Evolutionary conservation across 2,113 vertebrate genomes (phyloP).

Genomic region (Halichoeres trimaculatus): DNA sequence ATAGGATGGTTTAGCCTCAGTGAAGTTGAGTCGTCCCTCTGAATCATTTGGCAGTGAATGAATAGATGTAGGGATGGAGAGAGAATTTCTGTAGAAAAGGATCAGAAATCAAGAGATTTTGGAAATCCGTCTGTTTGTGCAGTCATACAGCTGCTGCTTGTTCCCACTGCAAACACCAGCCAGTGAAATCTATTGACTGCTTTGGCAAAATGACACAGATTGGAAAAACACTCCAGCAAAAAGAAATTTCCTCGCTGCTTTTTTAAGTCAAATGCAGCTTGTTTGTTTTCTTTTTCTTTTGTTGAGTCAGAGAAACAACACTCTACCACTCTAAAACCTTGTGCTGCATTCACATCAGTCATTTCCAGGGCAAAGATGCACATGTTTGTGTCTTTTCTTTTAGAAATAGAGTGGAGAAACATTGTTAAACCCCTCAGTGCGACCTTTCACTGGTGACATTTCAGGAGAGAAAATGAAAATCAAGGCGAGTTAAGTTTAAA

Average conservation of each 20-base stretch:
- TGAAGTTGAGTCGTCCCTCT: neutral
- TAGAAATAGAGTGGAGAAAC: neutral
- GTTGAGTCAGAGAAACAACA: neutral
- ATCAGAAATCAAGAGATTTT: conserved; percentile 2
- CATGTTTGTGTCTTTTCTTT: too few relatives aligned
- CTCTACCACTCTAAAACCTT: neutral
- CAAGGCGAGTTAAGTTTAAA: neutral
- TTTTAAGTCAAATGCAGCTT: neutral
- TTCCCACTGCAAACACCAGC: conserved; percentile 16
- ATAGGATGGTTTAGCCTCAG: neutral
- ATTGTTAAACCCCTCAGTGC: neutral
- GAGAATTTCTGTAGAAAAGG: neutral
- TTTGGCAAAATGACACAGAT: conserved; percentile 26
- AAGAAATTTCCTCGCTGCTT: neutral
- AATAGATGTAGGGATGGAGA: neutral
- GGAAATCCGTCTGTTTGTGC: conserved; percentile 17
- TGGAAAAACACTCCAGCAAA: conserved; percentile 20
- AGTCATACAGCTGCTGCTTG: conserved; percentile 17
- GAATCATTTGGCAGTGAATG: neutral
- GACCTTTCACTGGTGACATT: neutral
- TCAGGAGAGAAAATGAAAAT: neutral
- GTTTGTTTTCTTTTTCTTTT: neutral
- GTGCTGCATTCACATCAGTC: too few relatives aligned
- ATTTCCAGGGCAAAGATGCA: too few relatives aligned
- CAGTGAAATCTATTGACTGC: conserved; percentile 13